Evolutionary conservation across 2,113 vertebrate genomes (phyloP).

Genomic region (Hypomesus transpacificus): DNA sequence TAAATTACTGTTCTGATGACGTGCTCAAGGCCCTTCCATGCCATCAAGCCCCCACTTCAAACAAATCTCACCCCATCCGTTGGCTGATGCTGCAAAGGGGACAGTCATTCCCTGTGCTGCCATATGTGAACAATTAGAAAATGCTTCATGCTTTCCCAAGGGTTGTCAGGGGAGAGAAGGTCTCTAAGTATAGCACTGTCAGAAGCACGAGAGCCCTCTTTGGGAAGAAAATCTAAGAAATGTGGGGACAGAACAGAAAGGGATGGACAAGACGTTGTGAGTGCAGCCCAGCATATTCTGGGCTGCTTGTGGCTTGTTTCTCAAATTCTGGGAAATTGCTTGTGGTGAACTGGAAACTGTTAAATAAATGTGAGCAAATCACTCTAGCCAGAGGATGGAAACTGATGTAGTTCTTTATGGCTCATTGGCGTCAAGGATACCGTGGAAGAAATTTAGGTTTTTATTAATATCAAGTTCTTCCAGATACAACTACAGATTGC

Average conservation of each 20-base stretch:
- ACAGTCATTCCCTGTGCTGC: not conserved
- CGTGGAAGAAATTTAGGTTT: not conserved
- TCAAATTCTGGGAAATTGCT: conserved; percentile 10
- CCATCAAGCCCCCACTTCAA: conserved; percentile 24
- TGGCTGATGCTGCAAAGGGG: not conserved
- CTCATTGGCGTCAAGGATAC: not conserved
- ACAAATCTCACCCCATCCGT: not conserved
- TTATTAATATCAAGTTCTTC: not conserved
- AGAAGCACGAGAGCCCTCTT: not conserved
- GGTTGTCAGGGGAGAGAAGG: conserved; percentile 3
- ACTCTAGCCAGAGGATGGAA: not conserved
- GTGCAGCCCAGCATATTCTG: not conserved
- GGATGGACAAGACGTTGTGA: not conserved
- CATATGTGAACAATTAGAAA: conserved; percentile 3
- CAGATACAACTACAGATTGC: conserved; percentile 7
- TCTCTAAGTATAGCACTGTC: not conserved
- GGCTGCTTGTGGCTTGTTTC: not conserved
- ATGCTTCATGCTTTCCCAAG: conserved; percentile 2
- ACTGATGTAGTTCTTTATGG: not conserved
- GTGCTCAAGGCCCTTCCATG: not conserved
- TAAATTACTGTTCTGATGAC: not conserved
- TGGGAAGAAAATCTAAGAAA: not conserved
- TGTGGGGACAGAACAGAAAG: conserved; percentile 2
- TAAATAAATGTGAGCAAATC: conserved; percentile 1
- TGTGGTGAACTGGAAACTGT: conserved; percentile 4